Evolutionary conservation across 2,797 vertebrate genomes (phyloP), one percentile per base, ranked within the genome.

Genomic region (Setipinna tenuifilis): DNA sequence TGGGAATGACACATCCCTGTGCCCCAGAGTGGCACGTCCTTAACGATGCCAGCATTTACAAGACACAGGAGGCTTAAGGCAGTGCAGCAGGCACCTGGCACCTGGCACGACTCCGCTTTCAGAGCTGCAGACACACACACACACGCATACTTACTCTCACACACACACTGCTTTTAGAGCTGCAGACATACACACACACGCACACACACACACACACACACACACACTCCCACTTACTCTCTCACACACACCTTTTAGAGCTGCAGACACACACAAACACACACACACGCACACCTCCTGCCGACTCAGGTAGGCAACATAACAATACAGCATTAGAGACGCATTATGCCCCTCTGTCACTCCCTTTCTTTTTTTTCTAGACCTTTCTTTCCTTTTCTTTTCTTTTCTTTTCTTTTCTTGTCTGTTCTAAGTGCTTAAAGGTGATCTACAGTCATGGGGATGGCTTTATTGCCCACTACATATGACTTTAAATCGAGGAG

Each of bases 1-100:
- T 90, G 89, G 87, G 90, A 89, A 90, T 87, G 48, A 65, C 78
- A 68, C 21, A 3, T 23, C 1, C 81, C 58, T 71, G 46, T 75
- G 48, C 44, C 23, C 84, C 83, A 35, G 83, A 83, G 84, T 80
- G 85, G 59, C 61, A 82, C 54, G 84, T 61, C 59, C 82, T 82
- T 86, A 86, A 90, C 62, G 12, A 85, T 58, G 46, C 62, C 85
- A 82, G 21, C 82, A 84, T 90, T 90, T 88, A 90, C 88, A 88
- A 88, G 85, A 90, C 85, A 88, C 75, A 59, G 31, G 68, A 82
- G 59, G 59, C 85, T 83, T 85, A 88, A 87, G 62, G 59, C 59
- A 84, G 46, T 28, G 25, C 80, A 85, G 83, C 82, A 85, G 87
- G 86, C 83, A 83, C 78, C 80, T 82, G 82, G 28, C 83, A 88